Evolutionary conservation across 30 jellyfish, hydroid and myxozoan genomes (phyloP).

Genomic region (Turritopsis rubra): DNA sequence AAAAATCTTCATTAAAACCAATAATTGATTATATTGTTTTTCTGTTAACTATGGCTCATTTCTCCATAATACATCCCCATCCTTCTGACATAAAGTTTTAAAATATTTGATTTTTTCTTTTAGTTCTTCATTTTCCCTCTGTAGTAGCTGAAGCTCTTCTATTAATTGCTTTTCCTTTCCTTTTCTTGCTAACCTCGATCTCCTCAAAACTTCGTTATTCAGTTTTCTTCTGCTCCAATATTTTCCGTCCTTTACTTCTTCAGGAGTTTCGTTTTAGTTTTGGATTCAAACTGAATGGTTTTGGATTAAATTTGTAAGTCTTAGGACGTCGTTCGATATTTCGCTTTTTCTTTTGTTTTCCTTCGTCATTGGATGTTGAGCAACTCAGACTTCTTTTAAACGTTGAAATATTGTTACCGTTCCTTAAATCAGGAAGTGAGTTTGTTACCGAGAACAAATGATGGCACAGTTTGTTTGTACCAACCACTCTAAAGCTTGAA

Average conservation of each 20-base stretch:
- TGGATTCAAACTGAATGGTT: constrained; percentile 7
- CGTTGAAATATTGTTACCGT: neutral
- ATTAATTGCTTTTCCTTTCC: neutral
- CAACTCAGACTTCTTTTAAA: neutral
- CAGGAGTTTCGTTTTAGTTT: constrained; percentile 5
- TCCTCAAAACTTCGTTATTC: constrained; percentile 1
- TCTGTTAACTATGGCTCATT: too few relatives aligned
- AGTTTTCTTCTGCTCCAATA: neutral
- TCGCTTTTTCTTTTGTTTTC: neutral
- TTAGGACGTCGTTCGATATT: neutral
- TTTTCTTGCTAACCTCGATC: neutral
- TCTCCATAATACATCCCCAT: too few relatives aligned
- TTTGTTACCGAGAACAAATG: neutral
- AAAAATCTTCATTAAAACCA: too few relatives aligned
- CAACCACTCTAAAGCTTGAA: neutral
- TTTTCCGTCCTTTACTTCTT: neutral
- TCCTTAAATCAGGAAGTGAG: neutral
- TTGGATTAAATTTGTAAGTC: constrained; percentile 2
- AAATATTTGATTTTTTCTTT: neutral
- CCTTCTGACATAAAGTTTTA: too few relatives aligned
- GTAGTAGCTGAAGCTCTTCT: neutral
- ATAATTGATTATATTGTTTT: too few relatives aligned
- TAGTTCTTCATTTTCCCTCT: constrained; percentile 7
- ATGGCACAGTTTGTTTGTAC: neutral
- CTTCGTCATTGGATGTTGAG: neutral